phyloP scores from a whole-genome alignment of 2,797 vertebrate genomes.

The Enteromius argenteus region DNA sequence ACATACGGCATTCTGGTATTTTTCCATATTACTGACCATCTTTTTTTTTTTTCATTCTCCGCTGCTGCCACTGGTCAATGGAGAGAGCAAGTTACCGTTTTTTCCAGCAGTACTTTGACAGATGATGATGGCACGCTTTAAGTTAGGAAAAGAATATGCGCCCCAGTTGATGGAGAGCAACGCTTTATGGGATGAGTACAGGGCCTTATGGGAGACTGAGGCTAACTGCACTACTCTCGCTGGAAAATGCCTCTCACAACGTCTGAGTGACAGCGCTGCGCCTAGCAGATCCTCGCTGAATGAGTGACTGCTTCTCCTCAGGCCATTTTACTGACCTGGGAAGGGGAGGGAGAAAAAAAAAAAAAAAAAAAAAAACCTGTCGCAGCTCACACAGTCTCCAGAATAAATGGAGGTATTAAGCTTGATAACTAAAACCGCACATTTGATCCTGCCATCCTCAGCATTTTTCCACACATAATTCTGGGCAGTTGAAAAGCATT shows the following conservation, averaged over 20 bases:
- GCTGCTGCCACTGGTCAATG: conserved; percentile 32
- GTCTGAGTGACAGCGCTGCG: conserved; percentile 47
- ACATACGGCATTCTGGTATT: conserved; percentile 50
- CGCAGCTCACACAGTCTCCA: conserved; percentile 50
- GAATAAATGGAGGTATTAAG: conserved; percentile 63
- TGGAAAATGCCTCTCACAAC: conserved; percentile 40
- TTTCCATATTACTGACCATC: conserved; percentile 21
- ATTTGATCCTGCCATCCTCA: conserved; percentile 68
- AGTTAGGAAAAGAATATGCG: conserved; percentile 39
- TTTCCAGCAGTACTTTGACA: conserved; percentile 48
- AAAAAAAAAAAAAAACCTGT: conserved; percentile 52
- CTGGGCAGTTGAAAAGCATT: conserved; percentile 72
- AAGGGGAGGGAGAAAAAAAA: conserved; percentile 36
- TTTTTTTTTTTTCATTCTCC: conserved; percentile 2
- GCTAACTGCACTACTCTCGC: conserved; percentile 31
- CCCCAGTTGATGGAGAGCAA: conserved; percentile 33
- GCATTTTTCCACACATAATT: conserved; percentile 75
- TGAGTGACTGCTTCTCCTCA: conserved; percentile 49
- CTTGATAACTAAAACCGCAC: conserved; percentile 61
- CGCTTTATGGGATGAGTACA: conserved; percentile 35
- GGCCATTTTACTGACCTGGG: conserved; percentile 56
- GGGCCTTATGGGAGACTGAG: conserved; percentile 41
- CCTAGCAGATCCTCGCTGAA: conserved; percentile 35
- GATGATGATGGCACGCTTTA: conserved; percentile 47
- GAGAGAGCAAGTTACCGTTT: conserved; percentile 26